Conservation (phyloP, 2,888 invertebrate species). For the Platycheirus albimanus region DNA sequence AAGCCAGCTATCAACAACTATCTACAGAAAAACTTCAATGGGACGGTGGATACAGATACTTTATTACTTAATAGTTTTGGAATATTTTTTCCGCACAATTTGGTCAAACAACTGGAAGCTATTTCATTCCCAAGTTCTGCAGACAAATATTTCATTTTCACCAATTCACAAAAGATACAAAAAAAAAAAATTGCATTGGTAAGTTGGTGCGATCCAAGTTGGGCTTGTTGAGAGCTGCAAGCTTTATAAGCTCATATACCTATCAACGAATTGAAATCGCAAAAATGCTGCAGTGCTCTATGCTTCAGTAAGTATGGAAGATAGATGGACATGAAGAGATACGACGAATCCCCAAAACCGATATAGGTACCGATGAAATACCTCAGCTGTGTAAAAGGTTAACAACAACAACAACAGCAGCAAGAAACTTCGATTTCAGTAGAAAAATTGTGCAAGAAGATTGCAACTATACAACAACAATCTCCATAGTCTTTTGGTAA, state of each 20-base stretch:
- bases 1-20: not conserved
- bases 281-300: slow-evolving; percentile 41
- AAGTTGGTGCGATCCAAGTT: slow-evolving; percentile 11
- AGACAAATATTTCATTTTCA: slow-evolving; percentile 37
- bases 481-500: too few species aligned
- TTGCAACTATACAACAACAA: slow-evolving; percentile 22
- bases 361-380: too few species aligned
- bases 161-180: slow-evolving; percentile 32
- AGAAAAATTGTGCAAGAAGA: slow-evolving; percentile 60
- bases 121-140: slow-evolving; percentile 16
- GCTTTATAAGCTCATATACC: slow-evolving; percentile 32
- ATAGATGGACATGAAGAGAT: slow-evolving; percentile 64
- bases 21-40: slow-evolving; percentile 15
- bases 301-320: slow-evolving; percentile 29
- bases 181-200: slow-evolving; percentile 1
- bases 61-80: not conserved
- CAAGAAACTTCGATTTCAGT: slow-evolving; percentile 48
- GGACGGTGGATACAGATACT: slow-evolving; percentile 38
- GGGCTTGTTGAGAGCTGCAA: slow-evolving; percentile 26
- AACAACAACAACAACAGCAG: slow-evolving; percentile 28
- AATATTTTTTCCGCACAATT: slow-evolving; percentile 49
- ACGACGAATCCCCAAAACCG: slow-evolving; percentile 43
- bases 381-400: slow-evolving; percentile 57
- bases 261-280: slow-evolving; percentile 66
- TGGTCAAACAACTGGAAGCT: slow-evolving; percentile 58